Percentiles rank a stretch among this genome's conserved stretches.
phyloP scores from a whole-genome alignment of 2,113 vertebrate species.

The Charina bottae region DNA sequence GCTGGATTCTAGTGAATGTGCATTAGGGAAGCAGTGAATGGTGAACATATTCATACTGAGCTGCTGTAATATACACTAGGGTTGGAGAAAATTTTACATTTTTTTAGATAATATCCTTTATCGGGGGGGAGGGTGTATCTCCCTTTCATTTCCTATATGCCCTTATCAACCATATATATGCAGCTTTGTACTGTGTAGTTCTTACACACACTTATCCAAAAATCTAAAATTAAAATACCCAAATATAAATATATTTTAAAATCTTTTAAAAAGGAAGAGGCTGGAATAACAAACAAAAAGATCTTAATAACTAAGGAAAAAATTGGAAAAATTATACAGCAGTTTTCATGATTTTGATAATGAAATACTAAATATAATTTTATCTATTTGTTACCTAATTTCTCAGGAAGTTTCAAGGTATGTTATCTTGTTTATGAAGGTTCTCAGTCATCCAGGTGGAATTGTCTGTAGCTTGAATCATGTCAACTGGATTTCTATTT shows the following conservation, averaged over 20 bases:
- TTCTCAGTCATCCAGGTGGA: no score
- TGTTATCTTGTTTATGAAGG: conserved; percentile 29
- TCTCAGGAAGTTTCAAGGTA: conserved; percentile 24
- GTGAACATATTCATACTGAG: no score
- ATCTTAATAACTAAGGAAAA: neutral
- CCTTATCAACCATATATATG: neutral
- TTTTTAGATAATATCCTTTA: no score
- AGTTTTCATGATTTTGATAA: neutral
- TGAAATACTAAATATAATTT: neutral
- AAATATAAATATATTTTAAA: neutral
- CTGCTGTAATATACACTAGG: no score
- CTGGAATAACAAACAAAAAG: neutral
- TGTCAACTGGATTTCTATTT: no score
- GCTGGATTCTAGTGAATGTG: neutral
- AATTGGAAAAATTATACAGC: neutral
- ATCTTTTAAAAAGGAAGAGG: neutral
- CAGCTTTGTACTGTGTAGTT: no score
- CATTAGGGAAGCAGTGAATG: neutral
- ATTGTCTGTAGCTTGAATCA: no score
- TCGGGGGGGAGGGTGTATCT: neutral
- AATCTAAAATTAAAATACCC: neutral
- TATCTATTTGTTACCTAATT: neutral
- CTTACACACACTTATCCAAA: no score
- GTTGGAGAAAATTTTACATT: no score
- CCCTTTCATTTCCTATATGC: neutral